phyloP scores from a whole-genome alignment of 2,113 vertebrate species.

The Prunella himalayana region DNA sequence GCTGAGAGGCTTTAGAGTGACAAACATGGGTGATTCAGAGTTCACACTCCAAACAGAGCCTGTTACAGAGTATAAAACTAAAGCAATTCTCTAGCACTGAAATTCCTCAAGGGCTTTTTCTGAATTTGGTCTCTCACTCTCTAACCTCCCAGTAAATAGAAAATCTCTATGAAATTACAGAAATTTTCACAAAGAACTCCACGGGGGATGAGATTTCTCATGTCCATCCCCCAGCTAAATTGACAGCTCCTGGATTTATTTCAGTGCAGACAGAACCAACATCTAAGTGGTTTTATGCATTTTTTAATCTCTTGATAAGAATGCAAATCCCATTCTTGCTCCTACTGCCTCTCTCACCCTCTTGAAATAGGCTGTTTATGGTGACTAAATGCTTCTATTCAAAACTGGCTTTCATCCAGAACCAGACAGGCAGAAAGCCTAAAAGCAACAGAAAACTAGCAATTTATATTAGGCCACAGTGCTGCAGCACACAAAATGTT shows the following conservation, averaged over 20 bases:
- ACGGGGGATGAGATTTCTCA: accelerated
- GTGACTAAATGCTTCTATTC: conserved; percentile 22
- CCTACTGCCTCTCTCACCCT: not conserved
- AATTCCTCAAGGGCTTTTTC: not conserved
- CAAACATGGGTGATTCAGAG: not conserved
- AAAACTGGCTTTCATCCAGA: conserved; percentile 36
- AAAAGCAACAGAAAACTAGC: conserved; percentile 22
- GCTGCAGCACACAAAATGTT: conserved; percentile 8
- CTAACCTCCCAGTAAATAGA: not conserved
- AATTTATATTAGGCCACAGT: not conserved
- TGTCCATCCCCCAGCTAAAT: not conserved
- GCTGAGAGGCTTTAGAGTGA: not conserved
- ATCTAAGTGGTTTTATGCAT: not conserved
- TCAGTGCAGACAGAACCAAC: not conserved
- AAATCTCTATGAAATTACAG: not conserved
- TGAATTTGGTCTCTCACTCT: not conserved
- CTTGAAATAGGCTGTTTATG: conserved; percentile 22
- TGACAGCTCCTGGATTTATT: conserved; percentile 2
- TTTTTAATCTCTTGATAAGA: conserved; percentile 9
- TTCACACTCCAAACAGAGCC: not conserved
- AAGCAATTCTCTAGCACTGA: not conserved
- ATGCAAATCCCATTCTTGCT: conserved; percentile 36
- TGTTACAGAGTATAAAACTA: not conserved
- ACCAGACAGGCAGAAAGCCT: conserved; percentile 26
- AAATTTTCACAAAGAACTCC: not conserved